Evolutionary conservation across 2,797 vertebrate genomes (phyloP).

Genomic region (Cossypha niveicapilla): DNA sequence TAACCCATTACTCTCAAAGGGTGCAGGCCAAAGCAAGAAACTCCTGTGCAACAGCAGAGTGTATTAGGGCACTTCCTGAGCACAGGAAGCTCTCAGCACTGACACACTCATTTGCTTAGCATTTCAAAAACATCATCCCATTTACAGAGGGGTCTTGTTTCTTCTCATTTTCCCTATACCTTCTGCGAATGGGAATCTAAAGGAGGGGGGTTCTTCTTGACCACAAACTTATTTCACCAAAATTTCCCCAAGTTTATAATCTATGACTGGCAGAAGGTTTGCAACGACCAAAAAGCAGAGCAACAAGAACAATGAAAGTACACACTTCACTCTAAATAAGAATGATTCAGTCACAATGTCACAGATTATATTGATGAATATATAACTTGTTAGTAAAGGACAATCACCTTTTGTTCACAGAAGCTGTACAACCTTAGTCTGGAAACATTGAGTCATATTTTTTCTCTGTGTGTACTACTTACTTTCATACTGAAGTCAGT

Average conservation of each 20-base stretch:
- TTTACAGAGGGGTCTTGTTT: neutral
- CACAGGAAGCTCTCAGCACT: neutral
- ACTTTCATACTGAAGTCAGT: neutral
- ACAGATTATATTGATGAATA: neutral
- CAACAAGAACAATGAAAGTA: neutral
- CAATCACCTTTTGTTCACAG: neutral
- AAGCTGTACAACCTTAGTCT: neutral
- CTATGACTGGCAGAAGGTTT: neutral
- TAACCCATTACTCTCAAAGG: neutral
- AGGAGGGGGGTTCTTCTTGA: neutral
- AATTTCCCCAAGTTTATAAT: neutral
- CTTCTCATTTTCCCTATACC: neutral
- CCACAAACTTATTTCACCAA: neutral
- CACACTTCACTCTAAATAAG: neutral
- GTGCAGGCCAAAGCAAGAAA: neutral
- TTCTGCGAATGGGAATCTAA: neutral
- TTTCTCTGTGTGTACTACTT: neutral
- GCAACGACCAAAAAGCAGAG: neutral
- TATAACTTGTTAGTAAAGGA: neutral
- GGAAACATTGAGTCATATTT: neutral
- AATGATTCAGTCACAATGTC: neutral
- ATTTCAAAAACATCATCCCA: neutral
- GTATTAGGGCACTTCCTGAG: neutral
- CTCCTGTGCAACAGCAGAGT: no score
- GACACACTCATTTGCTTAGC: neutral